Conservation (phyloP, 2,888 invertebrate genomes). For the Brachynemurus nebulosus region DNA sequence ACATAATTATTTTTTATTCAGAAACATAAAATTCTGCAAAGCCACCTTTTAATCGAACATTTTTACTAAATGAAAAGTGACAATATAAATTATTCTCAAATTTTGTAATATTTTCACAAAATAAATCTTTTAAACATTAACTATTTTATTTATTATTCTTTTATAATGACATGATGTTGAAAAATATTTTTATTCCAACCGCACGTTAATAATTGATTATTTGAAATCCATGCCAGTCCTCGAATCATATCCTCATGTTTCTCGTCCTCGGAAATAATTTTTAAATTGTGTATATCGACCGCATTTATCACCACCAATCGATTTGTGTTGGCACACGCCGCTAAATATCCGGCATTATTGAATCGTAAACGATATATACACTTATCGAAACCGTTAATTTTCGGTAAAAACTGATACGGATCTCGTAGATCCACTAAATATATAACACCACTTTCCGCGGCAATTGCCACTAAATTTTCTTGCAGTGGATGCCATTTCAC, state of each 20-base stretch:
- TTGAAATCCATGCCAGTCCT: neutral
- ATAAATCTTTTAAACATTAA: neutral
- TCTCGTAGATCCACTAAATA: neutral
- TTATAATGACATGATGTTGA: neutral
- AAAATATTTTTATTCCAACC: conserved; percentile 1
- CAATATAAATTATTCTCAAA: too few species aligned
- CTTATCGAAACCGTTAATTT: neutral
- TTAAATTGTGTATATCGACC: neutral
- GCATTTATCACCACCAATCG: neutral
- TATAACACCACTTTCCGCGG: neutral
- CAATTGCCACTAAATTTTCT: neutral
- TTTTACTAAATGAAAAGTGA: too few species aligned
- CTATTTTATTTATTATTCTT: neutral
- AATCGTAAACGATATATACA: neutral
- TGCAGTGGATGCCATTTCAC: conserved; percentile 1
- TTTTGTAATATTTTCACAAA: too few species aligned
- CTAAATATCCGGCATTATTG: neutral
- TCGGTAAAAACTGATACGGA: neutral
- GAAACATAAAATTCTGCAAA: too few species aligned
- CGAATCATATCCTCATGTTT: neutral
- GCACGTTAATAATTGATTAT: neutral
- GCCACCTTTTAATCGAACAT: too few species aligned
- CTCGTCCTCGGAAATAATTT: neutral
- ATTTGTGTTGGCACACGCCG: neutral
- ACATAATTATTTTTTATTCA: too few species aligned